A percentile compares a stretch with the other conserved stretches of the same genome.
Evolutionary conservation across 2,113 vertebrate genomes (phyloP).

Genomic region (Nerophis ophidion): DNA sequence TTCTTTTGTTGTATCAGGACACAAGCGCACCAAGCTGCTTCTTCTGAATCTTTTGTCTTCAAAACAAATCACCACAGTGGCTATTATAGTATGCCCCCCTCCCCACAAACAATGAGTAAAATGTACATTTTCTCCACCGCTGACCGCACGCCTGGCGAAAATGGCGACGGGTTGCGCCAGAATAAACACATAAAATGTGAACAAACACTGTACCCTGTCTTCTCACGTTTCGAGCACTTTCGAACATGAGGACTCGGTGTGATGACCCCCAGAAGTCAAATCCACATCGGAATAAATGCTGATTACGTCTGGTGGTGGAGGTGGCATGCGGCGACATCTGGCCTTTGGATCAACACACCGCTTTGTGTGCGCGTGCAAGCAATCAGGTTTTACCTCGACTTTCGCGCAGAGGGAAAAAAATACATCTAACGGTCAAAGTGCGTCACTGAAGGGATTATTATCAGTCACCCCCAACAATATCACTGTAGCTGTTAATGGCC

Average conservation of each 20-base stretch:
- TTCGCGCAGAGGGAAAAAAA: neutral
- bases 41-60: no score
- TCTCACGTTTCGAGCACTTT: neutral
- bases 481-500: neutral
- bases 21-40: neutral
- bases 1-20: neutral
- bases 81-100: neutral
- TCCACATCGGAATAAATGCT: slow-evolving; percentile 15
- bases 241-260: no score
- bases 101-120: no score
- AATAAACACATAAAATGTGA: neutral
- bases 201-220: no score
- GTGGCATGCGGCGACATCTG: neutral
- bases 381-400: neutral
- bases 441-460: slow-evolving; percentile 23
- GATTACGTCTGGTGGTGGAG: slow-evolving; percentile 2
- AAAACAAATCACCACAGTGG: neutral
- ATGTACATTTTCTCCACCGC: no score
- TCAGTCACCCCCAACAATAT: slow-evolving; percentile 11
- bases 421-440: neutral
- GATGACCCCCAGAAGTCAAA: neutral
- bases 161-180: neutral
- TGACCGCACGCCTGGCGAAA: neutral
- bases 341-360: slow-evolving; percentile 5
- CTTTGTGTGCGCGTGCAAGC: slow-evolving; percentile 8